Conservation (phyloP, 2,888 invertebrate genomes). For the Pseudococcus longispinus region DNA sequence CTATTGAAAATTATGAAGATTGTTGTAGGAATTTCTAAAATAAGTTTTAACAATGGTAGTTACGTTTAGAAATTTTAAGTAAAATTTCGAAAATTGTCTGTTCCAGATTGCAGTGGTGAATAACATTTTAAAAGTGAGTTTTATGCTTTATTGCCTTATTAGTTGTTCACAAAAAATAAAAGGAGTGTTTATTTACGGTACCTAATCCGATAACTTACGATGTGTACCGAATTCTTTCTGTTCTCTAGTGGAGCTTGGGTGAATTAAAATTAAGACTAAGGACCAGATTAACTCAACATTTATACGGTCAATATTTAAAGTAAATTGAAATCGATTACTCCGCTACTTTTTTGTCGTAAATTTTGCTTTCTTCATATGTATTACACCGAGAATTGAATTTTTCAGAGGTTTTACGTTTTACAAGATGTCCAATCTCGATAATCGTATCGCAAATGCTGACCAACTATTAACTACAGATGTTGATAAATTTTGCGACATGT, state of each 20-base stretch:
- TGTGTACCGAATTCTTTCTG: neutral
- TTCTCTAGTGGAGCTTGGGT: slow-evolving; percentile 80
- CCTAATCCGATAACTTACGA: neutral
- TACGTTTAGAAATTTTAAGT: too few relatives aligned
- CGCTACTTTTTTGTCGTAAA: slow-evolving; percentile 19
- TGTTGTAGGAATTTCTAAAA: too few relatives aligned
- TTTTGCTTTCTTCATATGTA: neutral
- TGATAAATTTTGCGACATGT: slow-evolving; percentile 95
- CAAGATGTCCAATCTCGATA: slow-evolving; percentile 94
- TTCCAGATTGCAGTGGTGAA: slow-evolving; percentile 90
- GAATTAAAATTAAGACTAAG: slow-evolving; percentile 90
- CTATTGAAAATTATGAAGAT: too few relatives aligned
- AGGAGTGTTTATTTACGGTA: neutral
- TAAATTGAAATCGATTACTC: slow-evolving; percentile 65
- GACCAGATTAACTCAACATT: slow-evolving; percentile 83
- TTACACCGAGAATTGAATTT: neutral
- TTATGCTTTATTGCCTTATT: neutral
- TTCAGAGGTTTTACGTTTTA: slow-evolving; percentile 91
- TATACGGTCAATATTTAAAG: slow-evolving; percentile 92
- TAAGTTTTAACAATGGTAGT: too few relatives aligned
- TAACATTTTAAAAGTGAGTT: slow-evolving; percentile 79
- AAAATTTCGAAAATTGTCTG: slow-evolving; percentile 45
- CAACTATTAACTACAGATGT: slow-evolving; percentile 94
- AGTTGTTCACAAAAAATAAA: neutral
- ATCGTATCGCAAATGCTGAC: slow-evolving; percentile 93